phyloP scores from a whole-genome alignment of 64 coral and sea anemone genomes.

The Actinia tenebrosa region DNA sequence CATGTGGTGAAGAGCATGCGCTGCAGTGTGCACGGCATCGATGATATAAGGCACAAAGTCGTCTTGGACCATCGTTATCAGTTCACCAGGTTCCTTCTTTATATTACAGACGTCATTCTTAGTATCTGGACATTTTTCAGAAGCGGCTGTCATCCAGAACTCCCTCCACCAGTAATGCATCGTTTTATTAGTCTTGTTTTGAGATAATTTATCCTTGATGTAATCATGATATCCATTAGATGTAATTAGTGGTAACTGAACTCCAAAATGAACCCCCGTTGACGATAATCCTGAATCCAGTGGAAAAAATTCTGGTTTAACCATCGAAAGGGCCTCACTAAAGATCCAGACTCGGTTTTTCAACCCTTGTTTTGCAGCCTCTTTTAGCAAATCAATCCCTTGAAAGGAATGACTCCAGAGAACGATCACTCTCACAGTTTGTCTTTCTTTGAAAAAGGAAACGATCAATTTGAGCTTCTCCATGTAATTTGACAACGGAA shows the following conservation, averaged over 20 bases:
- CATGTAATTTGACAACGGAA: constrained; percentile 17
- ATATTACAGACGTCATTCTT: not conserved
- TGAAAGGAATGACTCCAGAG: constrained; percentile 24
- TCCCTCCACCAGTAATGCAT: constrained; percentile 35
- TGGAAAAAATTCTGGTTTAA: constrained; percentile 1
- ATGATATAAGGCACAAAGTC: constrained; percentile 49
- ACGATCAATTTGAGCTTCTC: constrained; percentile 22
- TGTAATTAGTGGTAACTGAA: not conserved
- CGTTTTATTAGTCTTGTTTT: constrained; percentile 4
- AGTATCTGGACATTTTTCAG: not conserved
- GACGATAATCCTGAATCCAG: not conserved
- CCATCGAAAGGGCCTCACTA: constrained; percentile 23
- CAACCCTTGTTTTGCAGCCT: constrained; percentile 14
- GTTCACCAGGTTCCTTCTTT: not conserved
- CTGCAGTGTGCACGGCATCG: constrained; percentile 49
- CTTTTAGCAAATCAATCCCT: constrained; percentile 7
- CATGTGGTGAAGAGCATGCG: constrained; percentile 38
- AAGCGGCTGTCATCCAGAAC: not conserved
- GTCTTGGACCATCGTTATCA: not conserved
- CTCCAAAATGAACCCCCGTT: constrained; percentile 11
- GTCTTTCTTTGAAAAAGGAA: constrained; percentile 6
- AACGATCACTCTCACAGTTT: constrained; percentile 13
- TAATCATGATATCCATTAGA: not conserved
- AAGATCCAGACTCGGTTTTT: constrained; percentile 39
- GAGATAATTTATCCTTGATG: not conserved